These are phyloP conservation scores for Turnix velox DNA, from an alignment of 2,113 vertebrate genomes.

Conservation along the genomic window DNA sequence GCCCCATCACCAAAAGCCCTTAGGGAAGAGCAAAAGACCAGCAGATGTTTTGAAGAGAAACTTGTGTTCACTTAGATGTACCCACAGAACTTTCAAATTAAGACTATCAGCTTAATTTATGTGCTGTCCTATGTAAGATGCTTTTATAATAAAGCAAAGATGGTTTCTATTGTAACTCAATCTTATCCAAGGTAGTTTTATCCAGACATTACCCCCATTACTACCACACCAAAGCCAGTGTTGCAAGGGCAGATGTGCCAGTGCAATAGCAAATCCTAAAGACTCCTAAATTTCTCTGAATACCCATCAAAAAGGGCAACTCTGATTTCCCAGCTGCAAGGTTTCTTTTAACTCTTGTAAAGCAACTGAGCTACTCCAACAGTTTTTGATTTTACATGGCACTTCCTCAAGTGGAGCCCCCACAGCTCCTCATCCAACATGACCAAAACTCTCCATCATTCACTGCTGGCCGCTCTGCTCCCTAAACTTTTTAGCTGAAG, in stretches of 20 bases:
- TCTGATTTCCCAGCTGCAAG: not conserved
- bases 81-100: not conserved
- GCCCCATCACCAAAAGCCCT: not conserved
- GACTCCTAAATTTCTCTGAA: not conserved
- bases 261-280: not conserved
- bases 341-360: not conserved
- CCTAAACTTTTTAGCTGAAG: not conserved
- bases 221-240: not conserved
- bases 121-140: accelerated
- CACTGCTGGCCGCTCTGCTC: not conserved
- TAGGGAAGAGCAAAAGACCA: not conserved
- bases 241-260: not conserved
- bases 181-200: not conserved
- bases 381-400: not conserved
- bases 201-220: not conserved
- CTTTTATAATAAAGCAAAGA: not conserved
- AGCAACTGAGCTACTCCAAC: not conserved
- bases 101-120: not conserved
- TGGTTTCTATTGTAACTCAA: not conserved
- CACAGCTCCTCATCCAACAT: not conserved
- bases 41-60: not conserved
- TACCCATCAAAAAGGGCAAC: not conserved
- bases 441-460: not conserved
- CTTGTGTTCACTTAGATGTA: not conserved
- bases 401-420: not conserved